Conservation (phyloP, 2,113 vertebrate genomes). For the Actenoides hombroni region DNA sequence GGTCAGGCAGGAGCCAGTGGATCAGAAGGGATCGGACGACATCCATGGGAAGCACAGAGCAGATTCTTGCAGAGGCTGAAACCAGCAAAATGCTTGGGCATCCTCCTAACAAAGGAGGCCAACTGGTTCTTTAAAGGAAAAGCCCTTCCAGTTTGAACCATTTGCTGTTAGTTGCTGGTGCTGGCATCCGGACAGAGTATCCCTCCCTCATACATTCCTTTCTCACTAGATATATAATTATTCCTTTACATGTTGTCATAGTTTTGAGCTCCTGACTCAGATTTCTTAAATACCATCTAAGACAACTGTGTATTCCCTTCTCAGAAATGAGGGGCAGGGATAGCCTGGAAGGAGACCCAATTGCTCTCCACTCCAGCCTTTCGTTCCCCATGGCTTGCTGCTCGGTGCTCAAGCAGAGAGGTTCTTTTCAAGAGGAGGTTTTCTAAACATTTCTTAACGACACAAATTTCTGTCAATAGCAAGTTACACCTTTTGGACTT, state of each 20-base stretch:
- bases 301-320: conserved; percentile 49
- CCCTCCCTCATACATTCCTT: conserved; percentile 62
- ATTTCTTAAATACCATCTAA: conserved; percentile 52
- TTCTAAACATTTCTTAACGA: background rate
- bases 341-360: background rate
- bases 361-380: background rate
- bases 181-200: conserved; percentile 48
- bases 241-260: conserved; percentile 58
- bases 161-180: conserved; percentile 40
- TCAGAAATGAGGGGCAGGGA: background rate
- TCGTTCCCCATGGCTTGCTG: background rate
- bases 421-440: background rate
- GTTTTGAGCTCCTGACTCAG: conserved; percentile 55
- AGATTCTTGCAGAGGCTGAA: background rate
- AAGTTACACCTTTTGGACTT: background rate
- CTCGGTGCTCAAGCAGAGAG: background rate
- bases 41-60: rapidly evolving
- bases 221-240: conserved; percentile 61
- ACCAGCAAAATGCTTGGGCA: background rate
- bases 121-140: conserved; percentile 17
- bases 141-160: conserved; percentile 40
- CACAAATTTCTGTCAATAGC: background rate
- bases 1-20: background rate
- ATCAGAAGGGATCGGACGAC: background rate
- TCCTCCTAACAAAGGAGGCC: background rate